Evolutionary conservation across 2,797 vertebrate genomes (phyloP).

Genomic region (Girardinus metallicus): DNA sequence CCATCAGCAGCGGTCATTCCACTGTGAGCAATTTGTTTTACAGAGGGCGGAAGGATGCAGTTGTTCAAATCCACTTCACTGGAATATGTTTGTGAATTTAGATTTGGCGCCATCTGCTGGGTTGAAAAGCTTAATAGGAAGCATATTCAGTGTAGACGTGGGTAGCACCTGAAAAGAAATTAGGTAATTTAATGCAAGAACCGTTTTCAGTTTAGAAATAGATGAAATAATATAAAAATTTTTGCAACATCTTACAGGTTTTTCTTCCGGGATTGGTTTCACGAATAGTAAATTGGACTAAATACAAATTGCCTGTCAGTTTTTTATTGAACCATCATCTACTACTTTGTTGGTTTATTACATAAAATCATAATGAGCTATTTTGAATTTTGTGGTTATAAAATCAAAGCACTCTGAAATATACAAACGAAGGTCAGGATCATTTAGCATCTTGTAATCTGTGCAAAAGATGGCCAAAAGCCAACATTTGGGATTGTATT

Average conservation of each 20-base stretch:
- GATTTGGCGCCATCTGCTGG: constrained; percentile 56
- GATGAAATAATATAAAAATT: background rate
- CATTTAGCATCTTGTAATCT: background rate
- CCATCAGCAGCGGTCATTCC: constrained; percentile 35
- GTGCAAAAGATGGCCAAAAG: background rate
- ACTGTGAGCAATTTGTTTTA: constrained; percentile 14
- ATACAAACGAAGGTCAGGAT: background rate
- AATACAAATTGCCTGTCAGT: background rate
- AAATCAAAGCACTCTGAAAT: background rate
- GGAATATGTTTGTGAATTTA: background rate
- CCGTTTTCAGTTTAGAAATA: background rate
- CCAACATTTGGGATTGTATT: background rate
- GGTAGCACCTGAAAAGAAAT: background rate
- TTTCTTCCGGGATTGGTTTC: background rate
- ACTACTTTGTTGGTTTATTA: background rate
- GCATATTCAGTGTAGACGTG: background rate
- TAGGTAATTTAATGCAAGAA: background rate
- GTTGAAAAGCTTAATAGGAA: background rate
- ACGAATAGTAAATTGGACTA: background rate
- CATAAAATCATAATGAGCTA: background rate
- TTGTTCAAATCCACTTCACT: constrained; percentile 5
- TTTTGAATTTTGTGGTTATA: background rate
- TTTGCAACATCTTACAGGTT: background rate
- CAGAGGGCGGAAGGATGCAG: constrained; percentile 5
- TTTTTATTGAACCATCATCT: background rate